These are phyloP conservation scores for Mamestra configurata DNA, from an alignment of 1,140 invertebrate genomes.

Conservation along the genomic window DNA sequence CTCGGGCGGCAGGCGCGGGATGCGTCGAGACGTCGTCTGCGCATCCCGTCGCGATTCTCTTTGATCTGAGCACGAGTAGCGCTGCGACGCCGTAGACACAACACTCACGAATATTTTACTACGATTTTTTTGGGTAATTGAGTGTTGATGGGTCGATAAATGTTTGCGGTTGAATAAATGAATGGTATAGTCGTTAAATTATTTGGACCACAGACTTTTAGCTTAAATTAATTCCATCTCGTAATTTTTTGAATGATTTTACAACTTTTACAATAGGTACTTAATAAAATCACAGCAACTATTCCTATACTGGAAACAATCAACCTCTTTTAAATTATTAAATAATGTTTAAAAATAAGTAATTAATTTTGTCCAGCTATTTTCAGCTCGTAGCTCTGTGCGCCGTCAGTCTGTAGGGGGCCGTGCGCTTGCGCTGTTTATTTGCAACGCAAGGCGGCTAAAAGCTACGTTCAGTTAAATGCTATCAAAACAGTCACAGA, in stretches of 20 bases:
- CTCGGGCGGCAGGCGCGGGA: constrained; percentile 40
- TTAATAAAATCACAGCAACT: too few species aligned
- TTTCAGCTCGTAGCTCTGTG: constrained; percentile 54
- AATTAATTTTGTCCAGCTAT: constrained; percentile 4
- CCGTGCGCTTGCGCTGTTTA: constrained; percentile 62
- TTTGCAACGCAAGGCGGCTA: constrained; percentile 66
- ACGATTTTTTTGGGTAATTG: constrained; percentile 8
- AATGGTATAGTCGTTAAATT: neutral
- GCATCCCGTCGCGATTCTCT: constrained; percentile 76
- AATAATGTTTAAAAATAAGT: too few species aligned
- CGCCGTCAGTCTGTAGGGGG: constrained; percentile 73
- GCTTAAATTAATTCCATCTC: too few species aligned
- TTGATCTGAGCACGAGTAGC: constrained; percentile 67
- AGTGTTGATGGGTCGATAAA: neutral
- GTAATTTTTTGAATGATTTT: too few species aligned
- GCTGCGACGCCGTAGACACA: constrained; percentile 27
- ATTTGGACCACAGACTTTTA: too few species aligned
- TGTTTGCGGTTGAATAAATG: neutral
- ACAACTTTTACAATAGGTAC: too few species aligned
- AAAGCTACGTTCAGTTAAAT: constrained; percentile 59
- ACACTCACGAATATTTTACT: constrained; percentile 17
- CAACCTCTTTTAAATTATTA: too few species aligned
- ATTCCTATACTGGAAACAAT: too few species aligned
- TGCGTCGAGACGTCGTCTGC: constrained; percentile 81
- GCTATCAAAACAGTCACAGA: constrained; percentile 52